These are phyloP conservation scores for Phyllotis vaccarum DNA, from an alignment of 2,797 vertebrate species.

Conservation along the genomic window DNA sequence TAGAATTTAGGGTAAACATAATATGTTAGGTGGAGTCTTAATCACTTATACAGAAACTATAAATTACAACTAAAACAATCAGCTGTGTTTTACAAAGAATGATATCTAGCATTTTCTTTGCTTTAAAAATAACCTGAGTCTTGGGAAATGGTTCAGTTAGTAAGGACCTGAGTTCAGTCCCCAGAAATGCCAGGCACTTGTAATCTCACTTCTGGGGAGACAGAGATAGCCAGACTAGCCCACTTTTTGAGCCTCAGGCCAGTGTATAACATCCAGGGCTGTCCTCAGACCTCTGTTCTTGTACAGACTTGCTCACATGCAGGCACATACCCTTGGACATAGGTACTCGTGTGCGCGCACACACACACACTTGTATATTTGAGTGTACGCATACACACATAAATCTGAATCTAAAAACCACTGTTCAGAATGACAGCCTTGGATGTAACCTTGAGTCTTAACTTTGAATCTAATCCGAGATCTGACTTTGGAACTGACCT, in stretches of 20 bases:
- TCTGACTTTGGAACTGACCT: neutral
- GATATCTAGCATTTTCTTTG: neutral
- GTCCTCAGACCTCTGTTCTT: neutral
- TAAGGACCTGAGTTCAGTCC: neutral
- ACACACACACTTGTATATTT: neutral
- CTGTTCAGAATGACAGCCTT: constrained; percentile 18
- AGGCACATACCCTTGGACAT: neutral
- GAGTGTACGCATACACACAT: neutral
- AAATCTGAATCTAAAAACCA: constrained; percentile 11
- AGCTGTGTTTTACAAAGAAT: constrained; percentile 22
- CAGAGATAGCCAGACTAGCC: neutral
- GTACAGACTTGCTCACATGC: neutral
- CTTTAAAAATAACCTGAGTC: neutral
- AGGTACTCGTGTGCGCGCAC: neutral
- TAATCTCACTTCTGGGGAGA: neutral
- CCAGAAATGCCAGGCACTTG: neutral
- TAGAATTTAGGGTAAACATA: neutral
- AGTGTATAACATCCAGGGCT: neutral
- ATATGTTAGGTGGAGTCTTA: neutral
- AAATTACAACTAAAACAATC: neutral
- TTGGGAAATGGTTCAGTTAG: neutral
- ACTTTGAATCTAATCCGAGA: neutral
- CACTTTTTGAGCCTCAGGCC: neutral
- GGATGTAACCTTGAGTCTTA: neutral
- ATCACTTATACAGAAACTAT: constrained; percentile 18